phyloP scores from a whole-genome alignment of 2,888 invertebrate species.

The Cerceris rybyensis region DNA sequence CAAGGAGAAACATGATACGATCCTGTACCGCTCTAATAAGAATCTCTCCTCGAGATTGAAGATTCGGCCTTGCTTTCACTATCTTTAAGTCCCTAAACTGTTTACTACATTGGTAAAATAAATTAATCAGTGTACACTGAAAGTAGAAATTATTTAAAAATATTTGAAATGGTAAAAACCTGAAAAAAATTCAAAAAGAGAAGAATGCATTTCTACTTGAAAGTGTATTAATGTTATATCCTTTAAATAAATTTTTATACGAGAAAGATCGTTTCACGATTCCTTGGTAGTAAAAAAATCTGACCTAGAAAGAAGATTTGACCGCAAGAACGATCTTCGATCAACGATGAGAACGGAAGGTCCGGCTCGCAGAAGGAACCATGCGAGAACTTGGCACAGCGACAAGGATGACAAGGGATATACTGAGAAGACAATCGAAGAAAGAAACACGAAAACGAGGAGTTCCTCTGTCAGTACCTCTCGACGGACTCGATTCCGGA shows the following conservation, averaged over 20 bases:
- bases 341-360: slow-evolving; percentile 24
- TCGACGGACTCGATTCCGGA: slow-evolving; percentile 14
- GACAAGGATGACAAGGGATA: slow-evolving; percentile 28
- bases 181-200: no score
- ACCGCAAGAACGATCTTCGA: slow-evolving; percentile 1
- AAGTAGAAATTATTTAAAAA: no score
- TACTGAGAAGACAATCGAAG: slow-evolving; percentile 16
- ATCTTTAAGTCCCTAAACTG: no score
- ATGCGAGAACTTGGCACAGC: slow-evolving; percentile 50
- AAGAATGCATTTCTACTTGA: no score
- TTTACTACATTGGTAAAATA: no score
- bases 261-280: no score
- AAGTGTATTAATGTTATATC: no score
- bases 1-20: slow-evolving; percentile 47
- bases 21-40: slow-evolving; percentile 39
- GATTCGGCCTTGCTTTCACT: neutral
- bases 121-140: no score
- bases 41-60: slow-evolving; percentile 17
- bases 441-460: slow-evolving; percentile 27
- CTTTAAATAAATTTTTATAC: no score
- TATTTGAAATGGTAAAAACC: no score
- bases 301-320: neutral
- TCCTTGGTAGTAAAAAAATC: neutral
- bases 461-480: slow-evolving; percentile 10
- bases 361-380: slow-evolving; percentile 18